These are phyloP conservation scores for Cerastis leucographa DNA, from an alignment of 2,888 invertebrate species.

Conservation along the genomic window DNA sequence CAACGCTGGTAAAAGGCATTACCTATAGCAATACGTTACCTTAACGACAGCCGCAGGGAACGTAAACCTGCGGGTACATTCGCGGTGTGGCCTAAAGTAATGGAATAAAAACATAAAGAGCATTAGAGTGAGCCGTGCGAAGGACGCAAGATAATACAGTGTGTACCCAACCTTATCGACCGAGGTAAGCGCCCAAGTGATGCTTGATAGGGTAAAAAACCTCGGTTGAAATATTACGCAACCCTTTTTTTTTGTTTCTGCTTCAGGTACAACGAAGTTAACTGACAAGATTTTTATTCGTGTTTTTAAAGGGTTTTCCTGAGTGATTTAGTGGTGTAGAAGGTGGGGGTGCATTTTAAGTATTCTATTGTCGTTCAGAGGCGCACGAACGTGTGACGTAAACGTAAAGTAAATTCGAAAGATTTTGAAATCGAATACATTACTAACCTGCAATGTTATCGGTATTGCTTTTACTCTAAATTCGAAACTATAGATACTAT, in stretches of 20 bases:
- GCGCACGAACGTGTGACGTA: background rate
- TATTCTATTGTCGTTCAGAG: background rate
- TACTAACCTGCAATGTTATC: background rate
- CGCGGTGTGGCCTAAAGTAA: conserved; percentile 76
- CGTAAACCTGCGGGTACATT: conserved; percentile 74
- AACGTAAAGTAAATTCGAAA: background rate
- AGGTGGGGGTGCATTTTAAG: conserved; percentile 30
- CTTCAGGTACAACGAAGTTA: conserved; percentile 57
- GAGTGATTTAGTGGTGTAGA: conserved; percentile 39
- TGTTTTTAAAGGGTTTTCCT: conserved; percentile 48
- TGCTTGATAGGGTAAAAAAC: conserved; percentile 71
- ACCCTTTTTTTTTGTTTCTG: conserved; percentile 63
- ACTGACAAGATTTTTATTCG: conserved; percentile 59
- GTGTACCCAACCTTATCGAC: conserved; percentile 69
- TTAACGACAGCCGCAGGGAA: conserved; percentile 75
- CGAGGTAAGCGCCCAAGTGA: conserved; percentile 68
- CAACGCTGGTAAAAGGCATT: conserved; percentile 69
- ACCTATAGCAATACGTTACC: conserved; percentile 75
- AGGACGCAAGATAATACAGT: conserved; percentile 75
- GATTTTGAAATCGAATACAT: background rate
- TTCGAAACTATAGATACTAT: too few relatives aligned
- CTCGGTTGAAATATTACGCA: conserved; percentile 66
- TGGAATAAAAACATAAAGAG: conserved; percentile 88
- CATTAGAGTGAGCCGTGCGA: conserved; percentile 73
- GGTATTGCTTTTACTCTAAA: too few relatives aligned